These are phyloP conservation scores for Quadriops clusia DNA, from an alignment of 2,888 invertebrate genomes.

Conservation along the genomic window DNA sequence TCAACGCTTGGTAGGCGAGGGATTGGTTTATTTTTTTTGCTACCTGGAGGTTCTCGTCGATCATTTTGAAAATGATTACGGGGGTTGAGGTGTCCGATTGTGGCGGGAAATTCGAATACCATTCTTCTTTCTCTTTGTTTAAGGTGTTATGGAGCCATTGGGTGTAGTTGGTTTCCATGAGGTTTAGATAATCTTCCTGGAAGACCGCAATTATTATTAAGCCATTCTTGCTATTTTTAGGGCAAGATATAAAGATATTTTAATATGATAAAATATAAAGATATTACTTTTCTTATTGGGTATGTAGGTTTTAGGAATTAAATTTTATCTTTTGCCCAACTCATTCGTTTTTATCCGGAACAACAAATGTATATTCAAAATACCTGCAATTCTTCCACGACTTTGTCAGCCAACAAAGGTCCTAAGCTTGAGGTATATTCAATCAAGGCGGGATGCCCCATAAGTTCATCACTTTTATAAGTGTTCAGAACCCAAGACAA, in stretches of 20 bases:
- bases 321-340: too few species aligned
- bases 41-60: constrained; percentile 87
- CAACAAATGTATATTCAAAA: too few species aligned
- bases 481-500: constrained; percentile 88
- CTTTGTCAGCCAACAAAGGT: constrained; percentile 63
- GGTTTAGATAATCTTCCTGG: constrained; percentile 68
- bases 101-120: constrained; percentile 70
- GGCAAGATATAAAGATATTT: too few species aligned
- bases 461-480: constrained; percentile 77
- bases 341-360: too few species aligned
- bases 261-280: too few species aligned
- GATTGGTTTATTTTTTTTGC: constrained; percentile 56
- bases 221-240: too few species aligned
- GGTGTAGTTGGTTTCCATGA: constrained; percentile 78
- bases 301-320: too few species aligned
- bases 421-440: constrained; percentile 46
- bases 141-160: constrained; percentile 96
- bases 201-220: too few species aligned
- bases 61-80: constrained; percentile 96
- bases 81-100: constrained; percentile 82
- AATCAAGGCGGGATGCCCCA: constrained; percentile 71
- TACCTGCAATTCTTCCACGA: constrained; percentile 68
- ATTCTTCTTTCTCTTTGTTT: constrained; percentile 83
- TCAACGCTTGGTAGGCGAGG: constrained; percentile 74
- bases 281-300: too few species aligned